A percentile compares a stretch with the other conserved stretches of the same genome.
Conservation (phyloP, 2,113 vertebrate species). For the Hipposideros armiger region DNA sequence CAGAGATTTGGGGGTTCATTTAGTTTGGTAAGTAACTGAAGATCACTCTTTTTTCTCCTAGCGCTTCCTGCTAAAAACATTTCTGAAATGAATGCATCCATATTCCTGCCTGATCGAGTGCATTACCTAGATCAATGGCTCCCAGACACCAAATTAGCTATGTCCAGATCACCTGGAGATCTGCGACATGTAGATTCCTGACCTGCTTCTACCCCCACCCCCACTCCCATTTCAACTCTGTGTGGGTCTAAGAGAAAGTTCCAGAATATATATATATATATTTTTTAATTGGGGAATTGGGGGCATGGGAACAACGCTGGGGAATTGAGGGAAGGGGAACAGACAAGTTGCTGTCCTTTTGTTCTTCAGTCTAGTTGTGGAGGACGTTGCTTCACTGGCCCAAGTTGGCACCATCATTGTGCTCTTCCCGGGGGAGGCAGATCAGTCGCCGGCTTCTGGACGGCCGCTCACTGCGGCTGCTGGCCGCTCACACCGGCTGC, state of each 20-base stretch:
- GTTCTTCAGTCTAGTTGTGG: too few species aligned
- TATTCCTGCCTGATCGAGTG: background rate
- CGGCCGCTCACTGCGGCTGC: too few species aligned
- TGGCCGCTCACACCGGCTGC: too few species aligned
- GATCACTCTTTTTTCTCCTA: background rate
- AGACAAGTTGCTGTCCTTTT: too few species aligned
- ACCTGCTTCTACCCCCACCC: background rate
- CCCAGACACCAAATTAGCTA: background rate
- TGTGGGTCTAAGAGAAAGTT: background rate
- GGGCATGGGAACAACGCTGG: too few species aligned
- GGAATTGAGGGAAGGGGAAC: too few species aligned
- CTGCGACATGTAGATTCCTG: background rate
- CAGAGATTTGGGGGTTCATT: background rate
- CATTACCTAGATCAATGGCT: background rate
- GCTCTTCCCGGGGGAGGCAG: too few species aligned
- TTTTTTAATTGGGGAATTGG: too few species aligned
- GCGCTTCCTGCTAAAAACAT: constrained; percentile 1
- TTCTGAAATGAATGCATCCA: constrained; percentile 10
- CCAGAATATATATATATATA: too few species aligned
- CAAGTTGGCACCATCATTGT: too few species aligned
- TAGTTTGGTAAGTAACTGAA: constrained; percentile 13
- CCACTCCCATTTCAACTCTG: background rate
- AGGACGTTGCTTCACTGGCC: too few species aligned
- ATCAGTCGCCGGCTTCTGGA: too few species aligned
- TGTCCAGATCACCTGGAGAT: background rate